These are phyloP conservation scores for Dasyprocta punctata DNA, from an alignment of 2,113 vertebrate species.

Conservation along the genomic window DNA sequence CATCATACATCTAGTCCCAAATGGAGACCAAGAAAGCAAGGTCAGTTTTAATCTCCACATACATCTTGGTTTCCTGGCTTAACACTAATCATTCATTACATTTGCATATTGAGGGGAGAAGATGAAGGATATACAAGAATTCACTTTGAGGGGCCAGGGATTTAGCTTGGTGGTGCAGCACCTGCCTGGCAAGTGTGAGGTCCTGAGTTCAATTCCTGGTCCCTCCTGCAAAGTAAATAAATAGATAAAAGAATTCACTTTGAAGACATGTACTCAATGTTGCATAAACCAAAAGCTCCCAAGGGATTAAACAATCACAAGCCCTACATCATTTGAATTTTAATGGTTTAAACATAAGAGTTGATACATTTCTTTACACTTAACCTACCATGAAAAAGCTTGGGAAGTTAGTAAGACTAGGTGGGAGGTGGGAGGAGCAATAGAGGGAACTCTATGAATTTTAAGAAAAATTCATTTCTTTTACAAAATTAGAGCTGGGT, in stretches of 20 bases:
- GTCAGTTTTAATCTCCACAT: too few species aligned
- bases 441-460: constrained; percentile 66
- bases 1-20: too few species aligned
- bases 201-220: too few species aligned
- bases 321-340: constrained; percentile 83
- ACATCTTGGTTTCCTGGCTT: constrained; percentile 34
- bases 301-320: constrained; percentile 81
- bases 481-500: constrained; percentile 46
- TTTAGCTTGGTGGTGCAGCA: too few species aligned
- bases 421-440: neutral
- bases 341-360: constrained; percentile 80
- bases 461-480: constrained; percentile 79
- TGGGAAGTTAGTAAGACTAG: constrained; percentile 44
- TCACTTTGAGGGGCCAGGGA: too few species aligned
- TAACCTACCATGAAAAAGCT: constrained; percentile 67
- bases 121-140: too few species aligned
- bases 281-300: constrained; percentile 78
- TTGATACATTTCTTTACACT: constrained; percentile 80
- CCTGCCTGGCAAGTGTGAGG: too few species aligned
- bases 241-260: constrained; percentile 45
- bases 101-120: too few species aligned
- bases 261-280: constrained; percentile 68
- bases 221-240: too few species aligned
- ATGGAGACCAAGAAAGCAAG: too few species aligned
- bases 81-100: neutral